Base-by-base conservation (phyloP, 2,888 invertebrate genomes). In the Chrysodeixis includens region DNA sequence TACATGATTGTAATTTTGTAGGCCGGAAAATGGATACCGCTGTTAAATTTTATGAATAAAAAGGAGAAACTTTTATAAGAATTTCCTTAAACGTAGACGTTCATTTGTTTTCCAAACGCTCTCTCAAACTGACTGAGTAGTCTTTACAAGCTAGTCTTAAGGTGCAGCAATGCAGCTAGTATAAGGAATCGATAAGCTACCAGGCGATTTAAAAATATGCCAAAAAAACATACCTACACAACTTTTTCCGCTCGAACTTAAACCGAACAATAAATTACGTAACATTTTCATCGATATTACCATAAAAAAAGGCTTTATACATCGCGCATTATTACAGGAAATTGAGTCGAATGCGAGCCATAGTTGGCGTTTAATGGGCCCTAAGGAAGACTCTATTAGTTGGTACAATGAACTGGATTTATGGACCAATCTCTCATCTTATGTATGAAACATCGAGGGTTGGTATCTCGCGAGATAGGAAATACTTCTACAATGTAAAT, bases 331-430 rank as follows among this genome's bases (percentile, higher is more conserved):
- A 71, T 78, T 76, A 72, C 54, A 63, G 70, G 54, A 66, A 64
- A 67, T 69, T 65, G 71, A 79, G 59, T 62, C 54, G 65, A 69
- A 73, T 76, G 62, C 74, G 78, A 79, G 79, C 85, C 82, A 76
- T 85, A 82, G 80, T 82, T 83, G 79, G 72, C 83, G 85, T 83
- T 88, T 90, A 90, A 91, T 90, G 88, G 87, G 73, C 85, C 83
- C 83, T 74, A 76, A 86, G 86, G 87, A 90, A 86, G 85, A 84
- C 84, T 89, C 86, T 90, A 88, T 91, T 90, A 91, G 90, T 87
- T 83, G 82, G 78, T 88, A 86, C 84, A 85, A 83, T 83, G 78
- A 76, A 74, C 81, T 73, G 81, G 85, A 91, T 91, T 91, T 91
- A 91, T 89, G 83, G 72, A 66, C 78, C 88, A 86, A 89, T 90